A percentile compares a stretch with the other conserved stretches of the same genome.
Conservation (phyloP, 2,113 vertebrate species). For the Chloebia gouldiae region DNA sequence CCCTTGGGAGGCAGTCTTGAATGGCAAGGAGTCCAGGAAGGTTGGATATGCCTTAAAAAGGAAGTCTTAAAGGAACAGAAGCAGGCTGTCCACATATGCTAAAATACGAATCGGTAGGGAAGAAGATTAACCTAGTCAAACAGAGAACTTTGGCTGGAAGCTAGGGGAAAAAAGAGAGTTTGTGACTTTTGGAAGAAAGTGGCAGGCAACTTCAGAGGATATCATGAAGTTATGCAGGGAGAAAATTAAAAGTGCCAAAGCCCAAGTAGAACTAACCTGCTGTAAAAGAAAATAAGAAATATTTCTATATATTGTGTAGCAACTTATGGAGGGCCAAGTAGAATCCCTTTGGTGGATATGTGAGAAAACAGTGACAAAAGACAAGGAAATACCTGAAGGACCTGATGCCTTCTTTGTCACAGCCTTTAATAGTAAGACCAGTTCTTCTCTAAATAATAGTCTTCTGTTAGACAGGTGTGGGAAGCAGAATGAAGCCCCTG, state of each 20-base stretch:
- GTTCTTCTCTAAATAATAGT: neutral
- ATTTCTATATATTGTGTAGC: neutral
- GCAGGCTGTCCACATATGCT: no score
- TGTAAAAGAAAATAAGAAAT: neutral
- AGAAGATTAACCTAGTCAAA: neutral
- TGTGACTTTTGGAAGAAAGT: neutral
- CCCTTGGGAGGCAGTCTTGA: neutral
- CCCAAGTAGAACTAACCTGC: neutral
- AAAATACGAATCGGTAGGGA: neutral
- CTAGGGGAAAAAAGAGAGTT: neutral
- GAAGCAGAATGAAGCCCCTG: neutral
- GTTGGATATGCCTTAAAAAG: neutral
- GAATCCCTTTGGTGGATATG: fast-evolving
- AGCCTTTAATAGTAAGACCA: neutral
- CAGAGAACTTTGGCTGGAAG: neutral
- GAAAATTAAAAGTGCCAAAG: neutral
- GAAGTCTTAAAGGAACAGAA: neutral
- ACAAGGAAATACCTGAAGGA: neutral
- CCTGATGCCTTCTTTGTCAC: neutral
- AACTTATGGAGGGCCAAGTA: neutral
- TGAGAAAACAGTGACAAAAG: neutral
- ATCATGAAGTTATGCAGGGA: neutral
- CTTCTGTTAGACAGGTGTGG: neutral
- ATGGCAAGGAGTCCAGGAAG: neutral
- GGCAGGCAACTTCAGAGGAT: neutral